phyloP scores from a whole-genome alignment of 2,113 vertebrate species.

The Theristicus caerulescens region DNA sequence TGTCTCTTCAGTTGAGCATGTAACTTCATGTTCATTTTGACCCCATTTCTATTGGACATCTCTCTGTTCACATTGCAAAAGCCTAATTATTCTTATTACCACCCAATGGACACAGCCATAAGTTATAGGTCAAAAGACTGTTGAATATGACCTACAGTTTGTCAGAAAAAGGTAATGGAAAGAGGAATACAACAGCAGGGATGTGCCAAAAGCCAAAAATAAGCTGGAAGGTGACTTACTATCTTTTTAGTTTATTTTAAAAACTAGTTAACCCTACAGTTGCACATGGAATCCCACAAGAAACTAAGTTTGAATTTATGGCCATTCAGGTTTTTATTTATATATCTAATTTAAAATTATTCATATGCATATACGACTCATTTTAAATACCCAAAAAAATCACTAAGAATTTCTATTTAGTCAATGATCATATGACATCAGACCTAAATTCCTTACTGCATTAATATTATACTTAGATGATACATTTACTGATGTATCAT shows the following conservation, averaged over 20 bases:
- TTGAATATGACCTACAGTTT: constrained; percentile 33
- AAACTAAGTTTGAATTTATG: not conserved
- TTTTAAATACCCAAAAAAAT: constrained; percentile 14
- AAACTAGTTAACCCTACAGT: not conserved
- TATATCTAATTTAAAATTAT: not conserved
- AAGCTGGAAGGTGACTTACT: constrained; percentile 20
- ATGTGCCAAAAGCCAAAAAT: constrained; percentile 42
- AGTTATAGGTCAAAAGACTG: constrained; percentile 22
- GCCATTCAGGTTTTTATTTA: not conserved
- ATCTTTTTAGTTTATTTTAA: not conserved
- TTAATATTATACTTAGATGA: not conserved
- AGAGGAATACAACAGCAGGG: not conserved
- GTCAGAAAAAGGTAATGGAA: constrained; percentile 20
- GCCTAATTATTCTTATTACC: constrained; percentile 20
- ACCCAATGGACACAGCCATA: not conserved
- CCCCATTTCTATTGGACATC: not conserved
- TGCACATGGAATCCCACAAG: not conserved
- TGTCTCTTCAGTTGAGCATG: not conserved
- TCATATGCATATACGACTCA: not conserved
- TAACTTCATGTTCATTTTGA: not conserved
- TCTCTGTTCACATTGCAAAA: constrained; percentile 30
- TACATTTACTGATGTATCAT: not conserved
- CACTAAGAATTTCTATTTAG: not conserved
- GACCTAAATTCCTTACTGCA: not conserved
- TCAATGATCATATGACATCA: not conserved